Percentiles rank a stretch among this genome's conserved stretches.
These are phyloP conservation scores for Kradibia gibbosae DNA, from an alignment of 1,140 invertebrate genomes.

Conservation along the genomic window DNA sequence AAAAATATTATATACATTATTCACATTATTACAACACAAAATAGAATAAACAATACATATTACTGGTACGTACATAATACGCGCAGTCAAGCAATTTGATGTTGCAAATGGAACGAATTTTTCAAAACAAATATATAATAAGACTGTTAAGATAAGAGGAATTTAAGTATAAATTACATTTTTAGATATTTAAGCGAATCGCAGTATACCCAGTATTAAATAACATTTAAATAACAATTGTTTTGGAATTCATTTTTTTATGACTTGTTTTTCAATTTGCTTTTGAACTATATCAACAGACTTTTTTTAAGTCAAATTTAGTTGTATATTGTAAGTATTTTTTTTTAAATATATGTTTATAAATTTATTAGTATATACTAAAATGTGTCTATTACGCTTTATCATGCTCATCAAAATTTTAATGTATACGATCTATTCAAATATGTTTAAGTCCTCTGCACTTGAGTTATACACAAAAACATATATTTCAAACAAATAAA, in stretches of 20 bases:
- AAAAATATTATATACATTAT: not conserved
- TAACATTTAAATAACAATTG: too few species aligned
- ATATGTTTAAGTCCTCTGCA: not conserved
- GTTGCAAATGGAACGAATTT: not conserved
- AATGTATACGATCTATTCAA: not conserved
- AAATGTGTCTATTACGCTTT: too few species aligned
- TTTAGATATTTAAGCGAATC: not conserved
- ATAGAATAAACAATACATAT: not conserved
- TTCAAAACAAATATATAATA: not conserved
- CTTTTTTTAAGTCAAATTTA: too few species aligned
- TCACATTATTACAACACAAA: not conserved
- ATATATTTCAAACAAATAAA: not conserved
- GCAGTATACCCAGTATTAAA: not conserved
- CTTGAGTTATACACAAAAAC: not conserved
- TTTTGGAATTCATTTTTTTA: too few species aligned
- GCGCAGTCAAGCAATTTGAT: not conserved
- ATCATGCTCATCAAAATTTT: too few species aligned
- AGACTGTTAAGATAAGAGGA: not conserved
- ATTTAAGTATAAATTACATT: not conserved
- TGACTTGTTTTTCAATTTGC: too few species aligned
- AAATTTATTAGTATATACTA: too few species aligned
- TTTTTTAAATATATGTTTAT: too few species aligned
- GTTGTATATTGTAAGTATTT: too few species aligned
- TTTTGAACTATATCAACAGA: too few species aligned
- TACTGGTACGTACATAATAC: not conserved